Percentiles rank a stretch among this genome's conserved stretches.
Conservation (phyloP, 2,113 vertebrate species). For the Vulpes lagopus region DNA sequence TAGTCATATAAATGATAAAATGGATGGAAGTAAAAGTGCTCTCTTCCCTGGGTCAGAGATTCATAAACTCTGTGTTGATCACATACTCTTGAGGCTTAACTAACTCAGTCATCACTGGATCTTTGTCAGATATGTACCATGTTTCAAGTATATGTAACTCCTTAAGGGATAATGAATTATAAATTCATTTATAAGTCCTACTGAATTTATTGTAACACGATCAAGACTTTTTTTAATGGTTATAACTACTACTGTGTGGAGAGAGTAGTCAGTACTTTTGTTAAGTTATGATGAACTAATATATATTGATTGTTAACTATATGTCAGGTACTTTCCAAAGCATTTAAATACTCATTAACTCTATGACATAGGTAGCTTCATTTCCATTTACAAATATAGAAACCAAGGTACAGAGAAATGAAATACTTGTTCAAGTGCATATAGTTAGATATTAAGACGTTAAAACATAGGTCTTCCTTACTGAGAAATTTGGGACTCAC, state of each 20-base stretch:
- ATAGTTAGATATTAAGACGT: background rate
- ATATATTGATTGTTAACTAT: background rate
- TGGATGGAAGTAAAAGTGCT: background rate
- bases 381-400: conserved; percentile 11
- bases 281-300: background rate
- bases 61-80: background rate
- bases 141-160: background rate
- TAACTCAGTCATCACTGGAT: background rate
- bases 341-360: background rate
- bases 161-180: conserved; percentile 20
- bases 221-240: background rate
- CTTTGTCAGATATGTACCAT: background rate
- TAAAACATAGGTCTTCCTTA: background rate
- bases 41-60: background rate
- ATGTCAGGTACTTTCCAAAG: conserved; percentile 8
- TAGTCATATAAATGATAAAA: background rate
- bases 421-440: background rate
- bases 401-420: background rate
- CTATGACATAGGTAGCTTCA: background rate
- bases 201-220: background rate
- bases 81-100: background rate
- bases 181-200: background rate
- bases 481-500: background rate
- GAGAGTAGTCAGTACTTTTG: background rate
- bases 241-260: background rate